phyloP scores from a whole-genome alignment of 2,797 vertebrate species.

The Lemur catta region DNA sequence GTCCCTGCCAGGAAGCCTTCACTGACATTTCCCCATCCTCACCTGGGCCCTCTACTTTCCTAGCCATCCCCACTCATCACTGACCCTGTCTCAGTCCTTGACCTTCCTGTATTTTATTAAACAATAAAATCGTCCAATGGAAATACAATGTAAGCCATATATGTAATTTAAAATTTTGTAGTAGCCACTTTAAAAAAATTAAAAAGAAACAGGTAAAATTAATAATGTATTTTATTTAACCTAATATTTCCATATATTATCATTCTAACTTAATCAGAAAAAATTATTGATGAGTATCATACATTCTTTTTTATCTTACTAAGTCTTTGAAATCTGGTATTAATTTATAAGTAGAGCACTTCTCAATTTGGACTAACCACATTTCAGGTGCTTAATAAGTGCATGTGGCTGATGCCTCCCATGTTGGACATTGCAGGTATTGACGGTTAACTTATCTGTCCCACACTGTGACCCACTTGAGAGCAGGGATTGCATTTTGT shows the following conservation, averaged over 20 bases:
- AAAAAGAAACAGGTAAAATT: neutral
- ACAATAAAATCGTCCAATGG: neutral
- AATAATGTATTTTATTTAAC: neutral
- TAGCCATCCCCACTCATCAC: neutral
- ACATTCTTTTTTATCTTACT: neutral
- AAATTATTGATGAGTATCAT: neutral
- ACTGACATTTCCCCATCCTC: neutral
- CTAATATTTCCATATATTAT: neutral
- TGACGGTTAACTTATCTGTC: neutral
- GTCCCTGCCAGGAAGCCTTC: neutral
- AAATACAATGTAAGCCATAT: neutral
- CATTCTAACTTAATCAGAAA: neutral
- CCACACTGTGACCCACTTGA: neutral
- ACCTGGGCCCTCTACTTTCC: neutral
- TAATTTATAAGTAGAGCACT: neutral
- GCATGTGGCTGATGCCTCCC: neutral
- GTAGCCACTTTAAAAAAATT: neutral
- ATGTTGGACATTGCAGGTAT: neutral
- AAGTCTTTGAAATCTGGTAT: neutral
- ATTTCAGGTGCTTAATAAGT: neutral
- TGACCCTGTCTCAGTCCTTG: neutral
- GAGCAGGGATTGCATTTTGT: neutral
- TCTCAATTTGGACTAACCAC: neutral
- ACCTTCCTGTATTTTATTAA: neutral
- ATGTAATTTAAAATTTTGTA: neutral